phyloP scores from a whole-genome alignment of 2,797 vertebrate species.

The Onychomys arenicola region DNA sequence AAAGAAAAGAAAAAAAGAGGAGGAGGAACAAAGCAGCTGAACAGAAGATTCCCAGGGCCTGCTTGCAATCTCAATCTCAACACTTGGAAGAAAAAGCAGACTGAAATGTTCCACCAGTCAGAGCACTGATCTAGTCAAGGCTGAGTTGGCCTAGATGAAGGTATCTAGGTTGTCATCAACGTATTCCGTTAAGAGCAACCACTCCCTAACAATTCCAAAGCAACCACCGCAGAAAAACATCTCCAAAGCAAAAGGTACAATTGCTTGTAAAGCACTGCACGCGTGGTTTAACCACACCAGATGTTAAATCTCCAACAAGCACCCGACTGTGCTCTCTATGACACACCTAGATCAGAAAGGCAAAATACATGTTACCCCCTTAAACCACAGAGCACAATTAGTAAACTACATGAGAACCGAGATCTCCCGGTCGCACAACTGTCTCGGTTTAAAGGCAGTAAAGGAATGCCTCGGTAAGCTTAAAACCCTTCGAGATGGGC shows the following conservation, averaged over 20 bases:
- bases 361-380: background rate
- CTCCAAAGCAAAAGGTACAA: background rate
- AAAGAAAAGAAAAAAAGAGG: too few species aligned
- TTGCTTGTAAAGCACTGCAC: background rate
- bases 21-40: background rate
- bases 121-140: background rate
- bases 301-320: background rate
- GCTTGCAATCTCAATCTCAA: background rate
- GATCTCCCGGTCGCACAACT: background rate
- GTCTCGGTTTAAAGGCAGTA: background rate
- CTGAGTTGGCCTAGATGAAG: background rate
- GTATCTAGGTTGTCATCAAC: background rate
- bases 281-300: background rate
- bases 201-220: background rate
- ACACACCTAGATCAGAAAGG: too few species aligned
- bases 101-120: background rate
- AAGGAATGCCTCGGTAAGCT: background rate
- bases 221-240: background rate
- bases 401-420: background rate
- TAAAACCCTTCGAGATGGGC: background rate
- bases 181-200: background rate
- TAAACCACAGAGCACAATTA: background rate
- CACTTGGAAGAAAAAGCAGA: background rate
- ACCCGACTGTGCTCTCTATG: too few species aligned
- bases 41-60: background rate